Base-by-base conservation (phyloP, 2,888 invertebrate genomes). In the Poecilobothrus nobilitatus region DNA sequence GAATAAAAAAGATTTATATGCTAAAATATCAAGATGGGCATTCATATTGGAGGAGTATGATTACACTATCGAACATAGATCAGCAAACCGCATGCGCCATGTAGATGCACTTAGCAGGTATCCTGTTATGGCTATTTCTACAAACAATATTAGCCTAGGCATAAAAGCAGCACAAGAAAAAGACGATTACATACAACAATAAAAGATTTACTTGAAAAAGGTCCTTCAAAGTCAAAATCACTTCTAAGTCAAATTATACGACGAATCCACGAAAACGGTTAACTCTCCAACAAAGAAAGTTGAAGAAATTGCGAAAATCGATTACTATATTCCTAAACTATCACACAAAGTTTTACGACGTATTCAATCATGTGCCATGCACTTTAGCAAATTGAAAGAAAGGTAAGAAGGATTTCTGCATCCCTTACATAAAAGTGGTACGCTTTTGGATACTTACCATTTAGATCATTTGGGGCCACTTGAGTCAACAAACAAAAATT, bases 391-490 rank as follows among this genome's bases (percentile, higher is more conserved):
- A 67, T n/a, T 69, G 66, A 3, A 78, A 79, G 1, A 79, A 77
- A n/a, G n/a, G 68, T 72, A 77, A 66, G 77, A 78, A 71, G 79
- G 78, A 12, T 73, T 73, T 22, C 70, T 79, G 20, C 67, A 78
- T 67, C 72, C 75, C 0, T 73, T 79, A 1, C 73, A 74, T 12
- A 80, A 80, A 68, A 76, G 71, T 20, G 74, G 70, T 0, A 61
- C 62, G 1, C 78, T 78, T 8, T 66, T 79, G 7, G 67, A 75
- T n/a, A 79, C 78, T 0, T 74, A 74, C 6, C 78, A 79, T 63
- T 66, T 77, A 7, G 75, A 79, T 70, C 79, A 80, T 62, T 15
- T 79, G 1, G 78, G 79, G 1, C 77, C 77, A 4, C 21, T 77
- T 37, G 67, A 72, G 0, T 70, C 70, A 18, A 78, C 76, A 0